phyloP scores from a whole-genome alignment of 2,113 vertebrate genomes.

The Syrmaticus mikado region DNA sequence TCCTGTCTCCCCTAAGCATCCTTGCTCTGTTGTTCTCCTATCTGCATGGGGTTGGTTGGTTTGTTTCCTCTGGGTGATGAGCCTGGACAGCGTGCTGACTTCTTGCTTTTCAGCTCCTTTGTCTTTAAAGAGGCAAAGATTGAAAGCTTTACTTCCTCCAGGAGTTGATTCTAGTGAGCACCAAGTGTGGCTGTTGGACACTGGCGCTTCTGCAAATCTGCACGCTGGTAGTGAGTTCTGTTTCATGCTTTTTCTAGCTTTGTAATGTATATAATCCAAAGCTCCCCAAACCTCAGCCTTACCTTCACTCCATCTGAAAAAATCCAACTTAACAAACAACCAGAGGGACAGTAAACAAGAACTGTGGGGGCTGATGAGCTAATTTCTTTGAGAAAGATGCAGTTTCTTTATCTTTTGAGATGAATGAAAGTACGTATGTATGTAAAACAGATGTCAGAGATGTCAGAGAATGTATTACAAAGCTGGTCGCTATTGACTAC shows the following conservation, averaged over 20 bases:
- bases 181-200: neutral
- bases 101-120: neutral
- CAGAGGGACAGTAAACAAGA: neutral
- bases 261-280: neutral
- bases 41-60: too few species aligned
- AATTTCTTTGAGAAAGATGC: neutral
- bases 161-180: neutral
- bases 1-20: neutral
- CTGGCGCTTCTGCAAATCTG: neutral
- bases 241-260: neutral
- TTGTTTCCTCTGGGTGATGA: neutral
- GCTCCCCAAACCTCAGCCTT: neutral
- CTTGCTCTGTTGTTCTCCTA: neutral
- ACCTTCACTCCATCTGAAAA: neutral
- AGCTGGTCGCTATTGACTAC: conserved; percentile 59
- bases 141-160: neutral
- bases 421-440: neutral
- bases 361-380: neutral
- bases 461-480: neutral
- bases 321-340: neutral
- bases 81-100: neutral
- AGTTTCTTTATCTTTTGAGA: neutral
- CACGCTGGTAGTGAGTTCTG: neutral
- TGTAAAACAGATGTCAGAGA: conserved; percentile 2
- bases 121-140: neutral